A percentile compares a stretch with the other conserved stretches of the same genome.
phyloP scores from a whole-genome alignment of 1,140 invertebrate species.

The Whitmania pigra region DNA sequence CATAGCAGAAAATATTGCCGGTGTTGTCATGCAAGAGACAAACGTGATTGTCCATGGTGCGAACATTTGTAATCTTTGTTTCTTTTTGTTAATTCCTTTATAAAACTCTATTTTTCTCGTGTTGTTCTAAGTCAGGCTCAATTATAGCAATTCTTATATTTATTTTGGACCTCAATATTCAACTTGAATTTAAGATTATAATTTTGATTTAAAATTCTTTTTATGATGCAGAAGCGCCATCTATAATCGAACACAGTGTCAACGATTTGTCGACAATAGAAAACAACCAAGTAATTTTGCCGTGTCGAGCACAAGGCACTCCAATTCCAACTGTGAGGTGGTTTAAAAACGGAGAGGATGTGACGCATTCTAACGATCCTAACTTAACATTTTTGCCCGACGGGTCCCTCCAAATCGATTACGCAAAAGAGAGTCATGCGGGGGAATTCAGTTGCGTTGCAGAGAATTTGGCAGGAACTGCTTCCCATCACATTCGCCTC shows the following conservation, averaged over 20 bases:
- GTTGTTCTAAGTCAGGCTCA: no score
- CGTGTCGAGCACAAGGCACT: slow-evolving; percentile 43
- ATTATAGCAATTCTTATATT: no score
- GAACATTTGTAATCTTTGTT: neutral
- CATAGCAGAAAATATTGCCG: slow-evolving; percentile 46
- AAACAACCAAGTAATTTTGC: slow-evolving; percentile 33
- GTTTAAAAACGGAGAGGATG: slow-evolving; percentile 38
- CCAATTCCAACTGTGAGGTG: slow-evolving; percentile 43
- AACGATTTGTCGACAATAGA: slow-evolving; percentile 32
- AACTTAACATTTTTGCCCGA: slow-evolving; percentile 16
- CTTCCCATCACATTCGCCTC: slow-evolving; percentile 36
- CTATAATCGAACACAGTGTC: slow-evolving; percentile 11
- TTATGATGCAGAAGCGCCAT: slow-evolving; percentile 17
- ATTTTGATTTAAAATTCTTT: neutral
- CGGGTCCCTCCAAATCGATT: slow-evolving; percentile 22
- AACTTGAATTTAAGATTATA: no score
- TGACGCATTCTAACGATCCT: slow-evolving; percentile 21
- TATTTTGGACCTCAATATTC: no score
- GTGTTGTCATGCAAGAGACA: slow-evolving; percentile 31
- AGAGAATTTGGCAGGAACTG: slow-evolving; percentile 42
- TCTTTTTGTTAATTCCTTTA: no score
- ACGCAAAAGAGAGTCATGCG: slow-evolving; percentile 33
- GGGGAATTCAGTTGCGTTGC: slow-evolving; percentile 44
- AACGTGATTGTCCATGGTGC: slow-evolving; percentile 25
- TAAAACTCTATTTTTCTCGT: no score